Evolutionary conservation across 1,140 invertebrate species (phyloP), one percentile per base, ranked within the genome.

Genomic region (Harlomillsia oculata): DNA sequence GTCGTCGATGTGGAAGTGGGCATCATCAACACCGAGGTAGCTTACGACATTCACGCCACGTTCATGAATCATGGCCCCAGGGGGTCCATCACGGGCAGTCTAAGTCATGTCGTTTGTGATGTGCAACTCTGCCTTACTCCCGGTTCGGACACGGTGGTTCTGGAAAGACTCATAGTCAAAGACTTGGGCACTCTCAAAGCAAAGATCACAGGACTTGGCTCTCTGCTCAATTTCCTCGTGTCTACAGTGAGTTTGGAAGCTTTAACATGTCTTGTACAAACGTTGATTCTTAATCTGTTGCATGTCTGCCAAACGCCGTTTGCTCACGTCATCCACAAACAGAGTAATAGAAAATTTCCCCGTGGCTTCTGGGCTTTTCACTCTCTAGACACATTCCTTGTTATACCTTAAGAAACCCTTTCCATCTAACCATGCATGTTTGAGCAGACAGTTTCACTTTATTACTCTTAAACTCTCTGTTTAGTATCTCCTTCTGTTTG

Each of bases 1-100:
- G 30, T 32, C 16, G 41, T 58, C 25, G 49, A 58, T 36, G 56
- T 58, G 8, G 56, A 53, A 28, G 30, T 58, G 13, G 56, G 56
- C 16, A 58, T 58, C 51, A 44, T 43, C 20, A 52, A 52, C 46
- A 50, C 49, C 13, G 49, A 45, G 23, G 9, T 58, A n/a, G 32
- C 48, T 3, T 58, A 58, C 28, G 56, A 58, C 37, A 39, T 58
- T 30, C 48, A 58, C 25, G 56, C 56, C 11, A 58, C 56, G 18
- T 46, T 58, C 29, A 58, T 58, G 56, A 58, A 58, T 20, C 56
- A 58, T n/a, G 56, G 56, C 20, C 56, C 56, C 14, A 52, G 46
- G 36, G 56, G 56, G 6, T 36, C 40, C 9, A 52, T 58, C 18
- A 44, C 48, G 13, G 56, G 56, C 11, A 58, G 40, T 52, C 34